These are phyloP conservation scores for Eriocheir sinensis DNA, from an alignment of 1,140 invertebrate genomes.

Conservation along the genomic window DNA sequence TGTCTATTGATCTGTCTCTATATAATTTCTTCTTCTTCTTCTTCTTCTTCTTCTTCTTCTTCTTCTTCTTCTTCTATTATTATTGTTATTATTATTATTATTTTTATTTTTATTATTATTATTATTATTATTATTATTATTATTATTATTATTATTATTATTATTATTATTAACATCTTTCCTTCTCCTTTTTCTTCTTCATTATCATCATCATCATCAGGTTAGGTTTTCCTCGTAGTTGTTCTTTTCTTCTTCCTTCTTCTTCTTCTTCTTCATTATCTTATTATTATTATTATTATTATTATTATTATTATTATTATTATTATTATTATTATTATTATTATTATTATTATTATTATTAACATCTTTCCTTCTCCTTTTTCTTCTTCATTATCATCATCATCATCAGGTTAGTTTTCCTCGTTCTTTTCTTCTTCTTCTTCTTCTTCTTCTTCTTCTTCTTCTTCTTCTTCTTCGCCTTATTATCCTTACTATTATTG, in stretches of 20 bases:
- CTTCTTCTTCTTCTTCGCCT: too few species aligned
- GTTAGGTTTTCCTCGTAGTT: too few species aligned
- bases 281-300: background rate
- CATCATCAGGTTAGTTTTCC: too few species aligned
- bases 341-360: background rate
- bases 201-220: too few species aligned
- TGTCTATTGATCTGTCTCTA: too few species aligned
- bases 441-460: too few species aligned
- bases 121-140: too few species aligned
- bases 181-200: background rate
- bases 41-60: background rate
- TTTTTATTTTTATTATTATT: too few species aligned
- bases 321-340: background rate
- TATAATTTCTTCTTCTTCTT: too few species aligned
- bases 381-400: background rate
- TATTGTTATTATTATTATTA: too few species aligned
- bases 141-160: background rate
- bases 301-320: background rate
- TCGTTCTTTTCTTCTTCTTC: too few species aligned
- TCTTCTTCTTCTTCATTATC: background rate
- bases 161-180: background rate
- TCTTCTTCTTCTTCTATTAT: background rate
- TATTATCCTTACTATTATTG: too few species aligned
- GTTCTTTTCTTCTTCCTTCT: background rate
- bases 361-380: background rate